Evolutionary conservation across 2,888 invertebrate species (phyloP).

Genomic region (Lasioglossum oenotherae): DNA sequence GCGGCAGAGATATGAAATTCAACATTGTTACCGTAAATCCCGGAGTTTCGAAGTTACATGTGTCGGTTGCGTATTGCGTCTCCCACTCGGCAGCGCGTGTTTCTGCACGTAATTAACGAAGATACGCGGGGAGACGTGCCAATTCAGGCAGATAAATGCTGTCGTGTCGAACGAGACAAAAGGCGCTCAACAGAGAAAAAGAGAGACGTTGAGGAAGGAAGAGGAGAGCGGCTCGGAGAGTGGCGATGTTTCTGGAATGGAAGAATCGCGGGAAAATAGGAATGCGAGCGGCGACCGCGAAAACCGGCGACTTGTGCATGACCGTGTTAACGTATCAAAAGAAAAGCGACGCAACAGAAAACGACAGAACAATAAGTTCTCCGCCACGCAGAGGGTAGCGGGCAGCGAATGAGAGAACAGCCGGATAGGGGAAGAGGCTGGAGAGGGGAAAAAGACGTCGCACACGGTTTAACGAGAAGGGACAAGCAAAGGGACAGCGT

Average conservation of each 20-base stretch:
- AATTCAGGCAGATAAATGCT: background rate
- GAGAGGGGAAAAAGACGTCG: conserved; percentile 35
- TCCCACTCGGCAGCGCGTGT: background rate
- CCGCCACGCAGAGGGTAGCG: background rate
- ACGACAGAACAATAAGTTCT: background rate
- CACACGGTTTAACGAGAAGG: conserved; percentile 20
- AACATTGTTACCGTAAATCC: background rate
- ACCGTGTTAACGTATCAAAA: conserved; percentile 1
- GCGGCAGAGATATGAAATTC: background rate
- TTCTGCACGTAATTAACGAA: background rate
- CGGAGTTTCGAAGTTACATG: background rate
- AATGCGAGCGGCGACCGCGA: conserved; percentile 3
- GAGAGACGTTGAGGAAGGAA: background rate
- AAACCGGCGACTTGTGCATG: conserved; percentile 6
- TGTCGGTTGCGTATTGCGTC: background rate
- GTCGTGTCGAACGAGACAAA: background rate
- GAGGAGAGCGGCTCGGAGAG: background rate
- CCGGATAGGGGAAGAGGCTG: conserved; percentile 24
- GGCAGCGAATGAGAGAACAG: conserved; percentile 13
- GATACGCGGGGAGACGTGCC: background rate
- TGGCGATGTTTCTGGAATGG: no score
- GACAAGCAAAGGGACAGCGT: conserved; percentile 12
- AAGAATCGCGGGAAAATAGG: background rate
- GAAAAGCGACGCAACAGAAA: background rate
- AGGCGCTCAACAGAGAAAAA: background rate